These are phyloP conservation scores for Uropsilus gracilis DNA, from an alignment of 2,113 vertebrate species.

Conservation along the genomic window DNA sequence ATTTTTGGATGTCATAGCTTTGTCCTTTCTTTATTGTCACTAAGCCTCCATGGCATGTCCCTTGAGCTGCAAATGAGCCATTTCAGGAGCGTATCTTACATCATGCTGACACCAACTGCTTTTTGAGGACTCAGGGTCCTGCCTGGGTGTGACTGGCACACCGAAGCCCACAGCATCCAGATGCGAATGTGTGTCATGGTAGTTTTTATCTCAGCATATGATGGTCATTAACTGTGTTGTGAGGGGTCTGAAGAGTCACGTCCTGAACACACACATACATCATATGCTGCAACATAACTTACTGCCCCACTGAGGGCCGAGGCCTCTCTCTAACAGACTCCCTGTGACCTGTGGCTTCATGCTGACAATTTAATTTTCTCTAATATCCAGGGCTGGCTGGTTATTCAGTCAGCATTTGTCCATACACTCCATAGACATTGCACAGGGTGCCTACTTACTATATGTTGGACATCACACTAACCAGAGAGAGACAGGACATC, in stretches of 20 bases:
- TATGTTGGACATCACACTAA: not conserved
- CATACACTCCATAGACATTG: not conserved
- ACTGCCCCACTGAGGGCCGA: constrained; percentile 36
- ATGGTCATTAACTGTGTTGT: constrained; percentile 59
- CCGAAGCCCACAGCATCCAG: constrained; percentile 59
- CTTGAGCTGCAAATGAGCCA: constrained; percentile 74
- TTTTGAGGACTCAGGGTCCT: constrained; percentile 75
- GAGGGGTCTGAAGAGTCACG: constrained; percentile 50
- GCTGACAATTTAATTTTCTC: constrained; percentile 14
- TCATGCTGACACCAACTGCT: constrained; percentile 80
- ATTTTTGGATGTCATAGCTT: constrained; percentile 83
- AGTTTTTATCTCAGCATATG: constrained; percentile 69
- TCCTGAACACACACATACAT: constrained; percentile 20
- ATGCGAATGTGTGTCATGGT: constrained; percentile 60
- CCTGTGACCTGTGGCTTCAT: not conserved
- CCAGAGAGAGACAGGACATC: not conserved
- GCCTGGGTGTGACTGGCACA: constrained; percentile 80
- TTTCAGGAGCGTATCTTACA: constrained; percentile 71
- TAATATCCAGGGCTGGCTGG: not conserved
- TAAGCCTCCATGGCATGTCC: constrained; percentile 77
- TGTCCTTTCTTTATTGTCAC: constrained; percentile 83
- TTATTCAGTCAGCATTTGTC: not conserved
- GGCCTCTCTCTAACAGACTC: not conserved
- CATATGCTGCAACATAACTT: not conserved
- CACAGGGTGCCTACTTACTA: not conserved